Base-by-base conservation (phyloP, 2,797 vertebrate species). In the Parotocinclus haroldoi region DNA sequence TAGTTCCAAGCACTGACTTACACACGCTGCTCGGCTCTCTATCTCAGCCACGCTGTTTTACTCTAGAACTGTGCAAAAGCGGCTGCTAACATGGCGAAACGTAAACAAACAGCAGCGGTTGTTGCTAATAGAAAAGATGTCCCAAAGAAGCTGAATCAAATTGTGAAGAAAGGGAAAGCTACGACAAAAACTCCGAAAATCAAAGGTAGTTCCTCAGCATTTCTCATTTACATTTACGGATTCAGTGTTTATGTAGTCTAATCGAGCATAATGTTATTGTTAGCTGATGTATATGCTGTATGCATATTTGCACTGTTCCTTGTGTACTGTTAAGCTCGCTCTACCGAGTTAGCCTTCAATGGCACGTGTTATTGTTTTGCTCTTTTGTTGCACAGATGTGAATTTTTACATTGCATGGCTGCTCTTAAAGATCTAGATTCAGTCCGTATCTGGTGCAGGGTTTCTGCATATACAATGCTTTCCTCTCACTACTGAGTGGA, bases 131-230 rank as follows among this genome's bases (percentile, higher is more conserved):
- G 69, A 55, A 57, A 61, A 42, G 27, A 61, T 62, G 91, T 78
- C 61, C 92, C 82, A 79, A 92, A 92, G 83, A 90, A 81, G 50
- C 17, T 17, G 61, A 85, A 82, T 83, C 80, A 75, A 64, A 76
- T 61, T 40, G 27, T 66, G 61, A 84, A 77, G 44, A 83, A 77
- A 56, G 60, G 48, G 14, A 48, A 67, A 1, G 60, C 62, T 52
- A 1, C 58, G 10, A 42, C 46, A 1, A 84, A 71, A 66, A 46
- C 61, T 27, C 74, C 63, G 37, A 81, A 77, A 60, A 64, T 52
- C 1, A 59, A 82, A 82, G 89, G 88, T 89, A 84, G 42, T 4
- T 3, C 27, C 5, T 27, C 27, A 27, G 27, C 27, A 27, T 27
- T 5, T 27, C n/a, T n/a, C 27, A 2, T 27, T 27, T 27, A 27